A percentile compares a stretch with the other conserved stretches of the same genome.
Evolutionary conservation across 2,113 vertebrate species (phyloP).

Genomic region (Gallinago undulata): DNA sequence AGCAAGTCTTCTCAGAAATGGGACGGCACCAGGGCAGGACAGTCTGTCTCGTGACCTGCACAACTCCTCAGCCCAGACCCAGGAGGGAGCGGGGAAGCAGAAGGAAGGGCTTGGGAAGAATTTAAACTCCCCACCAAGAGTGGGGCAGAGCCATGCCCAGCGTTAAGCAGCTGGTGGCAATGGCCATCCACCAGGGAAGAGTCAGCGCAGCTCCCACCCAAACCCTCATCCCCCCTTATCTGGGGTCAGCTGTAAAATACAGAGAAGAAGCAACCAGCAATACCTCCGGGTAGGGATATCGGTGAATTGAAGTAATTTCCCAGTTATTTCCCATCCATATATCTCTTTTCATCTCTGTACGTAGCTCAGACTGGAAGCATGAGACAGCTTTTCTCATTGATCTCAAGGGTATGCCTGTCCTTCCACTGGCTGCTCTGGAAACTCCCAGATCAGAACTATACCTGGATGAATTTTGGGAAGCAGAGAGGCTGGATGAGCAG

Average conservation of each 20-base stretch:
- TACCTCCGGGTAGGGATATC: not conserved
- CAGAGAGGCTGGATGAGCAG: not conserved
- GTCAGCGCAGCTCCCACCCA: not conserved
- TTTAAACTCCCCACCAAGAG: not conserved
- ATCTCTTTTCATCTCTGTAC: not conserved
- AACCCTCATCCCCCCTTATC: not conserved
- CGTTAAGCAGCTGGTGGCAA: rapidly evolving
- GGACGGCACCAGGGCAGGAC: not conserved
- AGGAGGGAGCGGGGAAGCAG: not conserved
- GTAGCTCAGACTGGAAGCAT: not conserved
- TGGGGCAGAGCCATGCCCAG: not conserved
- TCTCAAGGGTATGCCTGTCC: not conserved
- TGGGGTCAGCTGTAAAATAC: not conserved
- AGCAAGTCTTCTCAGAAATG: not conserved
- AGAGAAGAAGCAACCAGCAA: not conserved
- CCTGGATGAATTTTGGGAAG: not conserved
- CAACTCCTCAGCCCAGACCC: not conserved
- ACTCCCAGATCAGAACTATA: not conserved
- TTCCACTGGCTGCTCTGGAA: not conserved
- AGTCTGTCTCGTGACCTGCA: not conserved
- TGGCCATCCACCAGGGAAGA: not conserved
- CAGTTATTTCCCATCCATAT: not conserved
- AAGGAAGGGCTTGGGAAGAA: not conserved
- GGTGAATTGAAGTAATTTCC: not conserved
- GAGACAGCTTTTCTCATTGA: not conserved